Conservation (phyloP, 2,797 vertebrate species). For the Rhinatrema bivittatum region DNA sequence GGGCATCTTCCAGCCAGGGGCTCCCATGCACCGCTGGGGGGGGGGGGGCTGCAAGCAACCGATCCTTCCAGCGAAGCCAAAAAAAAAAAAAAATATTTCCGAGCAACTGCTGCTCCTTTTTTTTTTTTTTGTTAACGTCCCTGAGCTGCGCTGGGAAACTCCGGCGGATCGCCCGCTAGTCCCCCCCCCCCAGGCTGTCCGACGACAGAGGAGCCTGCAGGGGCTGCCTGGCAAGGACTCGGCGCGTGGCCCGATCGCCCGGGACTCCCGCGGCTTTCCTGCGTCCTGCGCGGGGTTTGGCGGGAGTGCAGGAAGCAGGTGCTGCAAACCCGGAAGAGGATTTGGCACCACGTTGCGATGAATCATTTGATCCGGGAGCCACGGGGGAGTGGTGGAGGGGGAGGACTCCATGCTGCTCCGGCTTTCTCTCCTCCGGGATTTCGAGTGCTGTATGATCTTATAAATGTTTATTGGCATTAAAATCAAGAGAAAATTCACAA, state of each 20-base stretch:
- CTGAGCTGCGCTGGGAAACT: too few relatives aligned
- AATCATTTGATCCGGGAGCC: conserved; percentile 35
- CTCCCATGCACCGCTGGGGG: background rate
- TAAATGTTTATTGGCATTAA: too few relatives aligned
- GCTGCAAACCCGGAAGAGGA: conserved; percentile 39
- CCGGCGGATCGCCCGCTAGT: background rate
- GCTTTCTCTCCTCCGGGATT: too few relatives aligned
- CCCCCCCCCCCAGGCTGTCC: background rate
- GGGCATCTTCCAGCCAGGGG: conserved; percentile 7
- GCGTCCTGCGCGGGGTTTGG: conserved; percentile 14
- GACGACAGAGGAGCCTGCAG: too few relatives aligned
- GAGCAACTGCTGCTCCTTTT: too few relatives aligned
- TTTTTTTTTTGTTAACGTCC: too few relatives aligned
- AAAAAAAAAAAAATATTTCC: too few relatives aligned
- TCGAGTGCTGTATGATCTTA: background rate
- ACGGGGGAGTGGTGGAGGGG: background rate
- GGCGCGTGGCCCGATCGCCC: background rate
- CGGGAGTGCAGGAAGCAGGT: conserved; percentile 34
- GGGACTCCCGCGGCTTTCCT: background rate
- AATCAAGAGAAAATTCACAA: too few relatives aligned
- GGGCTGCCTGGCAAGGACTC: background rate
- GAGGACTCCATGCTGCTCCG: background rate
- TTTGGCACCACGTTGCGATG: conserved; percentile 38
- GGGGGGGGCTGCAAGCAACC: background rate
- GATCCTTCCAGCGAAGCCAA: too few relatives aligned